A percentile compares a stretch with the other conserved stretches of the same genome.
phyloP scores from a whole-genome alignment of 1,140 invertebrate species.

The Ostrea denselamellosa region DNA sequence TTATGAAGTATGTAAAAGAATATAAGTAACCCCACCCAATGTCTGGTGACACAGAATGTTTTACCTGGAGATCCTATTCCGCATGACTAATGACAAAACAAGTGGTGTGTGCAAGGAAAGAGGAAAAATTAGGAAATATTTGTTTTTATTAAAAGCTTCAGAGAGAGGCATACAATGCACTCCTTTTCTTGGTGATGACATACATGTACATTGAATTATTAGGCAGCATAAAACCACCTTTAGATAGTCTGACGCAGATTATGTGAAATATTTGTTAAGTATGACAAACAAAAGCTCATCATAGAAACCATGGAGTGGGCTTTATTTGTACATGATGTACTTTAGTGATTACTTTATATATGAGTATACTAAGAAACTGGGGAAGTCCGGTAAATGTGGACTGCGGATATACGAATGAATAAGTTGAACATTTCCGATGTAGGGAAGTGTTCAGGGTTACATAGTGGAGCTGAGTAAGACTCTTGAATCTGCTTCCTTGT shows the following conservation, averaged over 20 bases:
- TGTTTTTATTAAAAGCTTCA: conserved; percentile 35
- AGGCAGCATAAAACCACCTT: not conserved
- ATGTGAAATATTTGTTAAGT: not conserved
- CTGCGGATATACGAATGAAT: conserved; percentile 25
- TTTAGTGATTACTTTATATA: not conserved
- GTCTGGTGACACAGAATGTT: not conserved
- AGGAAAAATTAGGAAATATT: conserved; percentile 23
- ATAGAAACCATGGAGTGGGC: not conserved
- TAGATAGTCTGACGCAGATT: conserved; percentile 2
- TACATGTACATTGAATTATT: conserved; percentile 11
- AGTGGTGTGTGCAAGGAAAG: not conserved
- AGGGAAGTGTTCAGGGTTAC: conserved; percentile 12
- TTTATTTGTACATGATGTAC: not conserved
- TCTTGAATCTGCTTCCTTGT: conserved; percentile 8
- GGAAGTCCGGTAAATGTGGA: conserved; percentile 2
- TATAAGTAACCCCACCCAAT: conserved; percentile 16
- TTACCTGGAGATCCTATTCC: not conserved
- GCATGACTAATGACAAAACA: conserved; percentile 26
- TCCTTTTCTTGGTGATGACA: not conserved
- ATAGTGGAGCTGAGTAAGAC: not conserved
- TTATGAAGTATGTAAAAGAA: conserved; percentile 27
- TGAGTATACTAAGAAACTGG: not conserved
- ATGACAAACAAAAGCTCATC: conserved; percentile 1
- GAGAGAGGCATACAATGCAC: conserved; percentile 21
- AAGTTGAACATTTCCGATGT: conserved; percentile 17